phyloP scores from a whole-genome alignment of 2,888 invertebrate genomes.

The Mythimna impura region DNA sequence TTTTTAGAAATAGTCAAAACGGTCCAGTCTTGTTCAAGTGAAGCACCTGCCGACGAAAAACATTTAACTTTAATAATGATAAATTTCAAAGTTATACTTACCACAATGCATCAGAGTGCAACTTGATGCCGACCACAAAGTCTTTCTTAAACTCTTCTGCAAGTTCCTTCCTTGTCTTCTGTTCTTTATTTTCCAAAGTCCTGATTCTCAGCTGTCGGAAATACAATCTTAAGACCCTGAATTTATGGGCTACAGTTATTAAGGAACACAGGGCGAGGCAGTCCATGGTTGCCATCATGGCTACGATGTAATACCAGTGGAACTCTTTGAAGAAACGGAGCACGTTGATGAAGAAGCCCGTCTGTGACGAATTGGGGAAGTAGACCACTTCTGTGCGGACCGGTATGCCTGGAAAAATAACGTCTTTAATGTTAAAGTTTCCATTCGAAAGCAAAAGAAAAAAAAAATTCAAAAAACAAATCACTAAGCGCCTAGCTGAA shows the following conservation, averaged over 20 bases:
- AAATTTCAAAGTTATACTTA: constrained; percentile 52
- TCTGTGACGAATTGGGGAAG: constrained; percentile 67
- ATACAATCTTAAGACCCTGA: constrained; percentile 71
- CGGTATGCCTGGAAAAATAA: constrained; percentile 70
- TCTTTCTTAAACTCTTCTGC: constrained; percentile 68
- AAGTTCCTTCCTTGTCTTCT: constrained; percentile 52
- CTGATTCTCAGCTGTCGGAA: constrained; percentile 69
- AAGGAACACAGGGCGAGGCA: constrained; percentile 72
- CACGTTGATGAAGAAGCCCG: constrained; percentile 69
- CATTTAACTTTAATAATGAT: background rate
- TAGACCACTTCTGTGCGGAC: constrained; percentile 75
- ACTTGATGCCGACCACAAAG: constrained; percentile 74
- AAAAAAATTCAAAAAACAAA: too few species aligned
- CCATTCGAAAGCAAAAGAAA: background rate
- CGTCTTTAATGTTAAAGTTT: too few species aligned
- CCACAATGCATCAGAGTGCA: constrained; percentile 79
- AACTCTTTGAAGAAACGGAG: constrained; percentile 71
- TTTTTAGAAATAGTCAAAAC: too few species aligned
- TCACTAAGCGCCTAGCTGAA: too few species aligned
- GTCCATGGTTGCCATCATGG: constrained; percentile 74
- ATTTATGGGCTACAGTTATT: constrained; percentile 74
- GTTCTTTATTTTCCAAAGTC: constrained; percentile 54
- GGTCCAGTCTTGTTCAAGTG: background rate
- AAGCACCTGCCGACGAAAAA: background rate
- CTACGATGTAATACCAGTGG: constrained; percentile 78